Percentiles rank a stretch among this genome's conserved stretches.
Evolutionary conservation across 2,888 invertebrate genomes (phyloP).

Genomic region (Orthosia gracilis): DNA sequence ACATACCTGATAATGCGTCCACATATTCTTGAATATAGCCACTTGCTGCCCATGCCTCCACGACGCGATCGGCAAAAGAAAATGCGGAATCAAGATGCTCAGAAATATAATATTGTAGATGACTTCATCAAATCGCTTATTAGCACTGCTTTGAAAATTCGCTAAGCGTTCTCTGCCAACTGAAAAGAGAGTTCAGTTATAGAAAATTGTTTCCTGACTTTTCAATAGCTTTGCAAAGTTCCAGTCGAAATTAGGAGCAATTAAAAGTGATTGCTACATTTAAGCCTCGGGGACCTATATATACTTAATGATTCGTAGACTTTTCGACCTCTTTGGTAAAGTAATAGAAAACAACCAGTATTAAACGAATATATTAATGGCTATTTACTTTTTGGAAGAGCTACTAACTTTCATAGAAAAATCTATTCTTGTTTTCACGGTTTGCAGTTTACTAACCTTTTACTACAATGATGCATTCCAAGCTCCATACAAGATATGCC

Average conservation of each 20-base stretch:
- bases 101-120: constrained; percentile 94
- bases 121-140: constrained; percentile 94
- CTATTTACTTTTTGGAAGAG: background rate
- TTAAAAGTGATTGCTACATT: constrained; percentile 50
- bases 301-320: constrained; percentile 8
- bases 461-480: constrained; percentile 92
- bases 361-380: background rate
- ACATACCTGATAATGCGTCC: constrained; percentile 94
- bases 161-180: constrained; percentile 90
- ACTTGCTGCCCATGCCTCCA: constrained; percentile 94
- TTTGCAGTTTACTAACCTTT: constrained; percentile 75
- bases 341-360: constrained; percentile 16
- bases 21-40: constrained; percentile 95
- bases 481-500: constrained; percentile 92
- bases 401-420: background rate
- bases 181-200: constrained; percentile 69
- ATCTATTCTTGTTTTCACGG: background rate
- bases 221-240: constrained; percentile 48
- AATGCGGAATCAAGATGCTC: constrained; percentile 94
- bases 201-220: constrained; percentile 49
- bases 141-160: constrained; percentile 90
- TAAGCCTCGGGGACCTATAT: constrained; percentile 7
- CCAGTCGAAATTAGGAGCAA: constrained; percentile 45
- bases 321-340: constrained; percentile 12
- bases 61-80: constrained; percentile 93